These are phyloP conservation scores for Dugesia japonica DNA, from an alignment of 2,888 invertebrate genomes.

Conservation along the genomic window DNA sequence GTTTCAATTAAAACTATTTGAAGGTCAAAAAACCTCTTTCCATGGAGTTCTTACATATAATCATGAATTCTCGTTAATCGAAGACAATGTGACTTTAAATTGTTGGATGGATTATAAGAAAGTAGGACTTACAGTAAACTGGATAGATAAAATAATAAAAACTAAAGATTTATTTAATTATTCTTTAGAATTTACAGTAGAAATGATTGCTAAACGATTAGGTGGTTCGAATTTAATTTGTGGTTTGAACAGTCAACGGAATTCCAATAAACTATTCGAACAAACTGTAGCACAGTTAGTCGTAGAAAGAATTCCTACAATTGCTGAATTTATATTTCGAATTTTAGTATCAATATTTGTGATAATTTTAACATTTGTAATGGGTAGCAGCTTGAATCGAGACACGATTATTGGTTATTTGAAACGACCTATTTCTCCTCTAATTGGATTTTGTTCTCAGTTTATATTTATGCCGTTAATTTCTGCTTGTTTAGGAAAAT, in stretches of 20 bases:
- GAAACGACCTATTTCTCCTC: slow-evolving; percentile 35
- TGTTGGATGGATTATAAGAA: not conserved
- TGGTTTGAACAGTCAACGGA: not conserved
- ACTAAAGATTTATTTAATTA: not conserved
- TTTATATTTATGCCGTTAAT: slow-evolving; percentile 36
- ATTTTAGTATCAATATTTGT: not conserved
- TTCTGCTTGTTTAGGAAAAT: slow-evolving; percentile 9
- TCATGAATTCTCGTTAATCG: too few species aligned
- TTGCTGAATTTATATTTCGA: not conserved
- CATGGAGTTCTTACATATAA: too few species aligned
- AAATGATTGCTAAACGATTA: not conserved
- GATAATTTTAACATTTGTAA: slow-evolving; percentile 23
- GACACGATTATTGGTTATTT: slow-evolving; percentile 25
- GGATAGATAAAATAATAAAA: not conserved
- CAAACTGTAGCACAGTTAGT: not conserved
- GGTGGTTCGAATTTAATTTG: not conserved
- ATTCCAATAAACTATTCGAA: not conserved
- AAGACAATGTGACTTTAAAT: not conserved
- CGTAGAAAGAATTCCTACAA: not conserved
- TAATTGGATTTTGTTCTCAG: slow-evolving; percentile 35
- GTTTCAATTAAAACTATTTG: too few species aligned
- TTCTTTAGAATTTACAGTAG: not conserved
- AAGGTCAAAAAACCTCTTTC: too few species aligned
- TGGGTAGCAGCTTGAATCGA: slow-evolving; percentile 33
- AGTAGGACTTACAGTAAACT: not conserved